Base-by-base conservation (phyloP, 2,113 vertebrate genomes). In the Myxocyprinus asiaticus region DNA sequence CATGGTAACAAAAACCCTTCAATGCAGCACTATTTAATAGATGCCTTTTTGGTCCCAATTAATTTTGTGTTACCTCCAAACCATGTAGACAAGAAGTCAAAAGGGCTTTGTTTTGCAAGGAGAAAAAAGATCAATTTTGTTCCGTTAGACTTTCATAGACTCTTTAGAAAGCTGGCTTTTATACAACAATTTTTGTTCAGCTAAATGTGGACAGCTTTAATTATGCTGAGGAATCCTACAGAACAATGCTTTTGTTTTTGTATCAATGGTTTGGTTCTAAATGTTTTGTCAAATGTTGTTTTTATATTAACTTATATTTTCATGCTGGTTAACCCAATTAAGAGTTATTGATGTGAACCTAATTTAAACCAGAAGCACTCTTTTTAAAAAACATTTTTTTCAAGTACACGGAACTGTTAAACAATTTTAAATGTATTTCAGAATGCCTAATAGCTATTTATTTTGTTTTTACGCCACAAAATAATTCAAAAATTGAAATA, bases 41-140 rank as follows among this genome's bases (percentile, higher is more conserved):
- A 86, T 92, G 88, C 88, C 86, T 89, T 90, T 83, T 90, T 82
- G 65, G 76, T 77, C 78, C 77, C 22, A 67, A 67, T 73, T 74
- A 69, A 83, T 76, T 83, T 83, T 81, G 76, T 81, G 79, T 85
- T 78, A 74, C 85, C 71, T 87, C 68, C 43, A 59, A 82, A 79
- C 50, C 14, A 77, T 58, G 17, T 78, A 81, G 58, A 83, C 66
- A 88, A 81, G 65, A 81, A 61, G 71, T 81, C 33, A 75, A 90
- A 93, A 92, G 91, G 91, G 91, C 92, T 92, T 92, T 81, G 83
- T 90, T 83, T 90, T 86, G 78, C 85, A 78, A 79, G 62, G 33
- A 88, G 69, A 74, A 84, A 80, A 76, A 81, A 82, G 55, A 65
- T 44, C 15, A 79, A 67, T 56, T 45, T 82, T 55, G n/a, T 88